Percentiles rank a stretch among this genome's conserved stretches.
phyloP scores from a whole-genome alignment of 2,113 vertebrate species.

The Otolemur garnettii region DNA sequence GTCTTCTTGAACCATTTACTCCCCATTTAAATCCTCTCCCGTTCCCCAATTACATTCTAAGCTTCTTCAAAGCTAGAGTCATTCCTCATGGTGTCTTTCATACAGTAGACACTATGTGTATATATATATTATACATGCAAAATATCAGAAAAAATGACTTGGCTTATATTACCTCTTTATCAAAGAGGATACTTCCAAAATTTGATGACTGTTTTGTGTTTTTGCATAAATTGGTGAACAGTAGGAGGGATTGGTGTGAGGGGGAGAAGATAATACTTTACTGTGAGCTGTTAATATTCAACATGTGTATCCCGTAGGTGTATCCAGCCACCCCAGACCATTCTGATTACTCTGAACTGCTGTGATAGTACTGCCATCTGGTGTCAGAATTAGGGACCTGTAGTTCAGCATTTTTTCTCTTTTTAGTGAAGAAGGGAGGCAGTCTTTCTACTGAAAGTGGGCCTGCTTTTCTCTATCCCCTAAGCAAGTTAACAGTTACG shows the following conservation, averaged over 20 bases:
- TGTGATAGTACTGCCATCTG: slow-evolving; percentile 74
- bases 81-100: not conserved
- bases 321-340: not conserved
- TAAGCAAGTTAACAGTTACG: not conserved
- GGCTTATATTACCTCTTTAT: slow-evolving; percentile 6
- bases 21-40: too few relatives aligned
- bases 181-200: not conserved
- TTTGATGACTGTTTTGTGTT: not conserved
- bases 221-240: not conserved
- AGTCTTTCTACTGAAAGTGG: not conserved
- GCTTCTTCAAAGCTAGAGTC: not conserved
- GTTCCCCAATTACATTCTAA: not conserved
- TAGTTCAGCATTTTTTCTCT: not conserved
- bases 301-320: rapidly evolving
- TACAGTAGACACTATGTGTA: not conserved
- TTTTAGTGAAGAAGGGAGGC: not conserved
- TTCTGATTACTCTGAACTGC: not conserved
- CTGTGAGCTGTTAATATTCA: slow-evolving; percentile 9
- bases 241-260: not conserved
- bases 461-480: not conserved
- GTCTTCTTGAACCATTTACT: not conserved
- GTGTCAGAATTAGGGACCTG: slow-evolving; percentile 60
- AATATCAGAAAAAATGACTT: not conserved
- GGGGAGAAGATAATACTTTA: not conserved
- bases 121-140: not conserved